Evolutionary conservation across 2,888 invertebrate genomes (phyloP).

Genomic region (Megaustenia siamemsis): DNA sequence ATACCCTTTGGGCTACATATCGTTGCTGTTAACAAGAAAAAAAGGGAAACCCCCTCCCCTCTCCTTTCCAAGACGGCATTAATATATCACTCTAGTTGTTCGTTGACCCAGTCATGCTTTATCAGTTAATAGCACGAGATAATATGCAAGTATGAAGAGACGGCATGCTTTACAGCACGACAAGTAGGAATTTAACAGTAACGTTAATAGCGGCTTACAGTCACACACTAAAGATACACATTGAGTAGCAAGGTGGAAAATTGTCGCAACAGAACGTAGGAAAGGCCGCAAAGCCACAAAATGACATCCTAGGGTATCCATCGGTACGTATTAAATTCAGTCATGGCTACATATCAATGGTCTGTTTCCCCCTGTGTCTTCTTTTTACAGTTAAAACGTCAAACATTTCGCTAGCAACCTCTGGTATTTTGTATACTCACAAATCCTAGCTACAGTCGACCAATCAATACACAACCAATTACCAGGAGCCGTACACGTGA

Average conservation of each 20-base stretch:
- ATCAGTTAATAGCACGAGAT: neutral
- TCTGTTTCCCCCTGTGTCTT: too few relatives aligned
- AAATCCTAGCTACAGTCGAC: neutral
- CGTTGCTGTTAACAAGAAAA: too few relatives aligned
- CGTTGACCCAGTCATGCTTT: neutral
- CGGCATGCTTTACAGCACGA: neutral
- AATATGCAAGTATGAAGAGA: neutral
- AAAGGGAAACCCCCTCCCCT: too few relatives aligned
- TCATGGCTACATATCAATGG: too few relatives aligned
- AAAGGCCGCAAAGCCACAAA: neutral
- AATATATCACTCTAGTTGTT: too few relatives aligned
- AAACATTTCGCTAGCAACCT: conserved; percentile 19
- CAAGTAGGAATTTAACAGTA: neutral
- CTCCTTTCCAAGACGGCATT: too few relatives aligned
- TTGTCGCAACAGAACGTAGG: neutral
- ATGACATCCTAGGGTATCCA: neutral
- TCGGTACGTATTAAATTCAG: too few relatives aligned
- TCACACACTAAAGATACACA: neutral
- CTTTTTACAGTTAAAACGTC: conserved; percentile 15
- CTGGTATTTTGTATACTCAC: conserved; percentile 8
- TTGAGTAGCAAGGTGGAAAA: neutral
- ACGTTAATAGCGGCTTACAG: neutral
- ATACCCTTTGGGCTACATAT: too few relatives aligned
- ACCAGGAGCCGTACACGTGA: conserved; percentile 15
- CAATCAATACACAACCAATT: conserved; percentile 22